These are phyloP conservation scores for Dolomedes plantarius DNA, from an alignment of 2,888 invertebrate species.

Conservation along the genomic window DNA sequence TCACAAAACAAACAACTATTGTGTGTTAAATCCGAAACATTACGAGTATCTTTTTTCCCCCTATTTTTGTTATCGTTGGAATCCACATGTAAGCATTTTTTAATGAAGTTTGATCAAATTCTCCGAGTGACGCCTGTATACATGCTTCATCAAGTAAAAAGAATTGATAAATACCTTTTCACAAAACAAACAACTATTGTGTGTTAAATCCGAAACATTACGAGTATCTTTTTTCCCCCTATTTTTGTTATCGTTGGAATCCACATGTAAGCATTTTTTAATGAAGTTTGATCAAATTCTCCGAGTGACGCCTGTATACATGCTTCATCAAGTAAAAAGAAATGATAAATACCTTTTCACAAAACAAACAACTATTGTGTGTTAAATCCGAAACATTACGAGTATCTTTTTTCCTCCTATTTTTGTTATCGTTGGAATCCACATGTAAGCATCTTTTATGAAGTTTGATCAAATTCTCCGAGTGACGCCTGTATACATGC, in stretches of 20 bases:
- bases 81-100: not conserved
- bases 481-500: constrained; percentile 38
- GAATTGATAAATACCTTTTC: constrained; percentile 27
- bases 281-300: constrained; percentile 14
- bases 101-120: constrained; percentile 5
- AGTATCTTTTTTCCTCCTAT: not conserved
- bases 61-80: too few relatives aligned
- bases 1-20: constrained; percentile 34
- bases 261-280: not conserved
- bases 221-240: not conserved
- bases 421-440: not conserved
- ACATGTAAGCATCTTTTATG: not conserved
- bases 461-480: constrained; percentile 9
- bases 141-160: constrained; percentile 34
- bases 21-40: not conserved
- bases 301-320: constrained; percentile 35
- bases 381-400: not conserved
- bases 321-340: constrained; percentile 34
- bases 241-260: too few relatives aligned
- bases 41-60: not conserved
- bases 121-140: constrained; percentile 38
- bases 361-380: constrained; percentile 25
- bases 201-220: not conserved
- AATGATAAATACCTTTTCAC: constrained; percentile 32
- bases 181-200: constrained; percentile 32